Base-by-base conservation (phyloP, 2,797 vertebrate genomes). In the Ceryle rudis region DNA sequence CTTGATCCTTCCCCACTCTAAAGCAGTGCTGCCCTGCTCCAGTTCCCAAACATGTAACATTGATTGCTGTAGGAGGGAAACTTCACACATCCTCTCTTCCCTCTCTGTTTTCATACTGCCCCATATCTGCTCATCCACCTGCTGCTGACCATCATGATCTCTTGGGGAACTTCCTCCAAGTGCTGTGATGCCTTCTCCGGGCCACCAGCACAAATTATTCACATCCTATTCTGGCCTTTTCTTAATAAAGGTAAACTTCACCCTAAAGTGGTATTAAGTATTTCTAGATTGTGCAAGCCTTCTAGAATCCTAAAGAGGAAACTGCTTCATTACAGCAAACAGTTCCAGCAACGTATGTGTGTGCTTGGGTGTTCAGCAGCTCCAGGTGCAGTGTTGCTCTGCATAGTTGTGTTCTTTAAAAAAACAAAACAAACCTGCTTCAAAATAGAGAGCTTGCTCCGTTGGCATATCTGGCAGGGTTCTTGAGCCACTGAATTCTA, bases 81-180 rank as follows among this genome's bases (percentile, higher is more conserved):
- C 25, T 66, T 86, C 18, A 62, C 3, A 9, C 3, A 8, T 64
- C 2, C 2, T 86, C 62, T 2, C 39, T 83, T 92, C 33, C 26
- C 25, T 94, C 9, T 60, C 0, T 42, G 4, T 35, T 23, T 87
- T 87, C 9, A 1, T 81, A 28, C 65, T 89, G 29, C 35, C 28
- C 18, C 41, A 25, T 70, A 41, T 2, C n/a, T 66, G 7, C 39
- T 94, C 4, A 1, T 31, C n/a, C 11, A 6, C 2, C 0, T 41
- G 37, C 66, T 90, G 77, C 57, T 92, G 51, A 46, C 21, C 21
- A n/a, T n/a, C n/a, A n/a, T 28, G 10, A 39, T 61, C 1, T 0
- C 31, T 54, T 2, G 0, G 58, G 44, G 19, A 86, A 35, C 41
- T 78, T 90, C 29, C 44, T 23, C 16, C 3, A 33, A 7, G 33